phyloP scores from a whole-genome alignment of 1,140 invertebrate species.

The Semibalanus balanoides region DNA sequence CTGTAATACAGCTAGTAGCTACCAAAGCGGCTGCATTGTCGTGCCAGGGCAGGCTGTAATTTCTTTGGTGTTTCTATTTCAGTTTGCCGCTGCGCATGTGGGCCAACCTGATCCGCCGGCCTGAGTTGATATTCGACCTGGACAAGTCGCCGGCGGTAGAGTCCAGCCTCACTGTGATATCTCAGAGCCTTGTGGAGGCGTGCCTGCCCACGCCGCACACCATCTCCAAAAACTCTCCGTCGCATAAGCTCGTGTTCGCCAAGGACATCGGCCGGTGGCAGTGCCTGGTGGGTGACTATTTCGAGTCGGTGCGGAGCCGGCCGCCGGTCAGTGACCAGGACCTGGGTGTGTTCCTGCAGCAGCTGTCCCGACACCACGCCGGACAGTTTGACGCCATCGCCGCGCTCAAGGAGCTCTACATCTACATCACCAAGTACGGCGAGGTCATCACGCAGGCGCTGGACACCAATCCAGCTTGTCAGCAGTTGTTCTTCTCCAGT shows the following conservation, averaged over 20 bases:
- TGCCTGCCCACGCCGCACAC: conserved; percentile 80
- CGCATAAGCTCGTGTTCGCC: conserved; percentile 84
- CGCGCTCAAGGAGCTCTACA: conserved; percentile 83
- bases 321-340: conserved; percentile 84
- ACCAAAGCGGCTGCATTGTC: too few relatives aligned
- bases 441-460: conserved; percentile 52
- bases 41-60: too few relatives aligned
- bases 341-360: conserved; percentile 79
- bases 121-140: conserved; percentile 91
- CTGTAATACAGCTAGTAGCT: too few relatives aligned
- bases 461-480: not conserved
- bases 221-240: conserved; percentile 84
- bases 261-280: conserved; percentile 79
- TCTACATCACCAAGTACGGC: conserved; percentile 85
- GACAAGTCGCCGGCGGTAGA: conserved; percentile 83
- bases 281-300: conserved; percentile 57
- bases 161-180: conserved; percentile 82
- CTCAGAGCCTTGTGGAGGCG: conserved; percentile 91
- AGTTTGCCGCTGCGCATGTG: conserved; percentile 86
- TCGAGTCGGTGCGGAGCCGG: conserved; percentile 62
- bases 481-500: not conserved
- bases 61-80: conserved; percentile 3
- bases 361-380: conserved; percentile 66
- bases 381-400: conserved; percentile 80
- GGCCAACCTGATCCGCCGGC: conserved; percentile 95